phyloP scores from a whole-genome alignment of 2,113 vertebrate species.

The Apodemus speciosus region DNA sequence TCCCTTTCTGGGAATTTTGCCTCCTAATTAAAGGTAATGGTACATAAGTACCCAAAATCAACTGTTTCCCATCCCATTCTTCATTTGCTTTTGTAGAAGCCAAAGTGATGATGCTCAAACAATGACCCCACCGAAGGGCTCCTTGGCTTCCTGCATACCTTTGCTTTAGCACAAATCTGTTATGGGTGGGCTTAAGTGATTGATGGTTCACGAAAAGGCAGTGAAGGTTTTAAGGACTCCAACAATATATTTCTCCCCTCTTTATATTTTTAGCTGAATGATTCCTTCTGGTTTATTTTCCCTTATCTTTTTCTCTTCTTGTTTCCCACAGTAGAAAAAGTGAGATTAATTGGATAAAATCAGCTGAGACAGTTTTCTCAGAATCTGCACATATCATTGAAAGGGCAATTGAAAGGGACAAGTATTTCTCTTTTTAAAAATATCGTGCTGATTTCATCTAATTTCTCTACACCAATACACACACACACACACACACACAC shows the following conservation, averaged over 20 bases:
- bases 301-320: background rate
- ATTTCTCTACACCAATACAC: background rate
- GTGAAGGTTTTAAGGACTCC: background rate
- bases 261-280: background rate
- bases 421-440: background rate
- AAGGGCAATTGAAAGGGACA: slow-evolving; percentile 14
- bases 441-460: background rate
- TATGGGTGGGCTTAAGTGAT: no score
- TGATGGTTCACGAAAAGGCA: background rate
- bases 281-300: background rate
- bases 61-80: background rate
- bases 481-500: no score
- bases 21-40: background rate
- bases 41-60: background rate
- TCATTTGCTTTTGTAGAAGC: background rate
- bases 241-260: background rate
- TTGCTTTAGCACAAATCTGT: background rate
- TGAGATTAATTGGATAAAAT: background rate
- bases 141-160: background rate
- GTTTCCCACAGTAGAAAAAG: background rate
- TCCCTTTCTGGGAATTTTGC: background rate
- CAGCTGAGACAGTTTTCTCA: background rate
- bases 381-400: background rate
- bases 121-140: background rate
- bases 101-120: background rate